Conservation (phyloP, 2,113 vertebrate genomes). For the Typhlomys cinereus region DNA sequence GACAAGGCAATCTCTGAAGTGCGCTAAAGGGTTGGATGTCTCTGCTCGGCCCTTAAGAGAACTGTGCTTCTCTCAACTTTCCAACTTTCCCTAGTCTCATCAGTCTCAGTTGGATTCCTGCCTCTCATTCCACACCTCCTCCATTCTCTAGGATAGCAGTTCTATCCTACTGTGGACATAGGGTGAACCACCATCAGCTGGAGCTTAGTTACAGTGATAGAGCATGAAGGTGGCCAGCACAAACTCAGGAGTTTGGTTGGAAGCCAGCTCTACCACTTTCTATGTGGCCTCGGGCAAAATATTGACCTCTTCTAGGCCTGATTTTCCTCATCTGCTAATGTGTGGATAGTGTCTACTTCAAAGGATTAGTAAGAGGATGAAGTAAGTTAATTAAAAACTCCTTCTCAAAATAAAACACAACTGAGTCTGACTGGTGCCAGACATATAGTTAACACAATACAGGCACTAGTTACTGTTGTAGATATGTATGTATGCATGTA, state of each 20-base stretch:
- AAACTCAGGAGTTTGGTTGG: not conserved
- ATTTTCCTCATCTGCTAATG: not conserved
- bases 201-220: not conserved
- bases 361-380: not conserved
- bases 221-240: fast-evolving
- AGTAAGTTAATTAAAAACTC: not conserved
- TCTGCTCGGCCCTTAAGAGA: not conserved
- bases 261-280: not conserved
- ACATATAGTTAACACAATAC: not conserved
- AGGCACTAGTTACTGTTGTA: not conserved
- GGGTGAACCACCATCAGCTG: not conserved
- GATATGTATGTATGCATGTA: too few relatives aligned
- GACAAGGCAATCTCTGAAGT: not conserved
- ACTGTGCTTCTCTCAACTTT: not conserved
- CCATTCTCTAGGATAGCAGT: not conserved
- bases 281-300: not conserved
- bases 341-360: not conserved
- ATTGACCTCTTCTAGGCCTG: not conserved
- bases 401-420: too few relatives aligned
- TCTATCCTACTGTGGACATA: not conserved
- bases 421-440: not conserved
- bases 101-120: not conserved
- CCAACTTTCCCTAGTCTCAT: not conserved
- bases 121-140: not conserved
- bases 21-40: too few relatives aligned